Conservation (phyloP, 1,140 invertebrate species). For the Lepidurus packardi region DNA sequence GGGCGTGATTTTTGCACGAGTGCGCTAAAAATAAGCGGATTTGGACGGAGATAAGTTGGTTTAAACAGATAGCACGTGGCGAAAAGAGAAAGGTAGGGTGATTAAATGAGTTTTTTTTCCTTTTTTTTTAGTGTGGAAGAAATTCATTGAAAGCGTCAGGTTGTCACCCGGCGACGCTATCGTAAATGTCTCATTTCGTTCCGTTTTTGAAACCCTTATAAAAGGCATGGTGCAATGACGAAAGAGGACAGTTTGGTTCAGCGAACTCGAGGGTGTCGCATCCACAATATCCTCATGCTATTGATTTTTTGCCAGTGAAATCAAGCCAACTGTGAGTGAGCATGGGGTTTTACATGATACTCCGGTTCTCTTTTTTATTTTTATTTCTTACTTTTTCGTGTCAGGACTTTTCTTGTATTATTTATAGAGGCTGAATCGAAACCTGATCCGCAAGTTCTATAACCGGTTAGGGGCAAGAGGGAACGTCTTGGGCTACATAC, state of each 20-base stretch:
- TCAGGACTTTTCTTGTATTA: background rate
- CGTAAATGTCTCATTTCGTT: background rate
- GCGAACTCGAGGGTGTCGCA: background rate
- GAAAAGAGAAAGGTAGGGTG: background rate
- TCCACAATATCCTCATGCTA: background rate
- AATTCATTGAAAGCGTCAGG: background rate
- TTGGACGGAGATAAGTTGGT: background rate
- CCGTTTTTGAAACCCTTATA: background rate
- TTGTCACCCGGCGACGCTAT: constrained; percentile 2
- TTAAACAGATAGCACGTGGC: background rate
- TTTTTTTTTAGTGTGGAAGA: background rate
- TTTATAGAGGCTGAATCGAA: background rate
- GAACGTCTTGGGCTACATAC: background rate
- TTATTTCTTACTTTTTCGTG: background rate
- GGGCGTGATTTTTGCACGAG: background rate
- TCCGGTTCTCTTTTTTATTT: background rate
- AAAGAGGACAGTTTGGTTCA: background rate
- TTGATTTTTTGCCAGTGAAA: constrained; percentile 6
- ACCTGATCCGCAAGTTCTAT: background rate
- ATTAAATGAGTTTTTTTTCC: background rate
- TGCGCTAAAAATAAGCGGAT: background rate
- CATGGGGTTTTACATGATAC: background rate
- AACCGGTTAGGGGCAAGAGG: background rate
- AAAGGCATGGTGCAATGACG: background rate
- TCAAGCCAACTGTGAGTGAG: background rate